Evolutionary conservation across 1,140 invertebrate genomes (phyloP).

Genomic region (Cydia amplana): DNA sequence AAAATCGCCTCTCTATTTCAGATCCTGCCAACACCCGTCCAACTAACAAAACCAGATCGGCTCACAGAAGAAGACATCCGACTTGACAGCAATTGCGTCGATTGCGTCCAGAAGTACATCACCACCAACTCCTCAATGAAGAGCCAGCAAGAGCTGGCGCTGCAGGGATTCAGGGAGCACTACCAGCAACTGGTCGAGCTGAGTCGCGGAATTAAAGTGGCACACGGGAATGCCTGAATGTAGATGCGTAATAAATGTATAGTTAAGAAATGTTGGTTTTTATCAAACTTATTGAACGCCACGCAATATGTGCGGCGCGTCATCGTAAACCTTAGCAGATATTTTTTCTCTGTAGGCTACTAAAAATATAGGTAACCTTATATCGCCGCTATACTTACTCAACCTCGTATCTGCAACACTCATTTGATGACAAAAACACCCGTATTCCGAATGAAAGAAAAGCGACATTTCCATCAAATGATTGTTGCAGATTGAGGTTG

Average conservation of each 20-base stretch:
- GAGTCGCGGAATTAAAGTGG: conserved; percentile 81
- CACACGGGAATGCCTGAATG: conserved; percentile 80
- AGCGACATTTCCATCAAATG: too few species aligned
- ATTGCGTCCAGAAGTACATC: conserved; percentile 83
- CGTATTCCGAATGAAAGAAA: too few species aligned
- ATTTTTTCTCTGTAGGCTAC: too few species aligned
- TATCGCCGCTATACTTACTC: too few species aligned
- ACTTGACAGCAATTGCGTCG: conserved; percentile 73
- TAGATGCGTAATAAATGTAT: conserved; percentile 9
- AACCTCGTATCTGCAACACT: too few species aligned
- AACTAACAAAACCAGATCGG: conserved; percentile 55
- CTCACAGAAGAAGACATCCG: conserved; percentile 58
- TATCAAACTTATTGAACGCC: not conserved
- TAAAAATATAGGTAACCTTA: too few species aligned
- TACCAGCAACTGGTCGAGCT: conserved; percentile 80
- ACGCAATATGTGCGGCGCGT: too few species aligned
- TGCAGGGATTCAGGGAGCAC: conserved; percentile 84
- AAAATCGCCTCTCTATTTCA: conserved; percentile 42
- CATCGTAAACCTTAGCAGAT: too few species aligned
- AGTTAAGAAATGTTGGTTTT: conserved; percentile 36
- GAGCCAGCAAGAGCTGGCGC: conserved; percentile 81
- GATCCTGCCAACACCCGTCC: conserved; percentile 64
- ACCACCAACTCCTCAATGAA: conserved; percentile 81
- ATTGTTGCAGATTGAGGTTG: too few species aligned
- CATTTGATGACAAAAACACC: too few species aligned